These are phyloP conservation scores for Xenotilapia flavipinnis DNA, from an alignment of 2,113 vertebrate genomes.

Conservation along the genomic window DNA sequence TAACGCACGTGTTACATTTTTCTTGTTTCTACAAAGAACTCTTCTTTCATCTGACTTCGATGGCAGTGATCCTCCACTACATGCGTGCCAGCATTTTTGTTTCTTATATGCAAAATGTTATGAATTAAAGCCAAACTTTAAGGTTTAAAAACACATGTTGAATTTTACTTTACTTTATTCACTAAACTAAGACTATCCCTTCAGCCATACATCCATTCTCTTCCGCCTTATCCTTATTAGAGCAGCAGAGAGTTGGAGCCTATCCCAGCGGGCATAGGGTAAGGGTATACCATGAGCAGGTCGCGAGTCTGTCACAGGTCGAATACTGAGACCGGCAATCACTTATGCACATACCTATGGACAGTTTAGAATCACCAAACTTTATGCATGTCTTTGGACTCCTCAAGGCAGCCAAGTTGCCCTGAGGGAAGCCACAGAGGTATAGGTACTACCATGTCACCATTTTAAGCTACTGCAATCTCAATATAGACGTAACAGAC, in stretches of 20 bases:
- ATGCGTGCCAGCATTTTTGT: not conserved
- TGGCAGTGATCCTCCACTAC: not conserved
- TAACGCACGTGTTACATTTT: not conserved
- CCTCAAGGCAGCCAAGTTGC: not conserved
- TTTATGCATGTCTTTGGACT: not conserved
- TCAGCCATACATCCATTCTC: not conserved
- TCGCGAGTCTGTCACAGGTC: not conserved
- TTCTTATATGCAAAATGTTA: not conserved
- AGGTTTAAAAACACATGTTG: not conserved
- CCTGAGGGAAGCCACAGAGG: not conserved
- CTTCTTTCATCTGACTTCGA: fast-evolving
- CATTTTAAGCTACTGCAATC: not conserved
- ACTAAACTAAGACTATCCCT: not conserved
- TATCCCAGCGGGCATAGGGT: not conserved
- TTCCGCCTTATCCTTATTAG: not conserved
- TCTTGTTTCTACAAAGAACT: not conserved
- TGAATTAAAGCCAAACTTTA: not conserved
- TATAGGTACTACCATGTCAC: not conserved
- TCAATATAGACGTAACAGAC: not conserved
- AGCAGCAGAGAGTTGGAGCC: not conserved
- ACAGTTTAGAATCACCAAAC: not conserved
- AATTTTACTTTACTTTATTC: not conserved
- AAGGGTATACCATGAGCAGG: not conserved
- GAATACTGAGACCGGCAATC: not conserved
- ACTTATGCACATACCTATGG: not conserved